Base-by-base conservation (phyloP, 2,797 vertebrate species). In the Eulemur mongoz region DNA sequence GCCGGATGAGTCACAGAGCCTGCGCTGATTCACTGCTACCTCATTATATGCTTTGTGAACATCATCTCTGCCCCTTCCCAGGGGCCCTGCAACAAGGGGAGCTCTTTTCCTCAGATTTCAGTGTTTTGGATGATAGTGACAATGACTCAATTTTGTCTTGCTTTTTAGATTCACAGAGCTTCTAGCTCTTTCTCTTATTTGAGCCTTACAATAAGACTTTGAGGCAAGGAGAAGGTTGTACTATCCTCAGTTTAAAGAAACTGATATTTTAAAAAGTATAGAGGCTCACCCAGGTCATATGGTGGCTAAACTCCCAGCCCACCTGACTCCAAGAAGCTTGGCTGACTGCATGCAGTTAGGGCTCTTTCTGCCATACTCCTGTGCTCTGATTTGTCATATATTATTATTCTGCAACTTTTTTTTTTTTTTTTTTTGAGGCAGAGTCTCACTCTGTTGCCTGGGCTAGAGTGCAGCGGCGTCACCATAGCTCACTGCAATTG, bases 131-230 rank as follows among this genome's bases (percentile, higher is more conserved):
- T 1, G 25, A 45, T 89, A 25, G 81, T 78, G 65, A 70, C 81
- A 65, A 82, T 72, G n/a, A 63, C 54, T 92, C 73, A 38, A 45
- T 96, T 93, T 91, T 70, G 72, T 57, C 84, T 93, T 50, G 72
- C 75, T 78, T 67, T 96, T 94, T 76, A 95, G 81, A 81, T 92
- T 84, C 89, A 81, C 50, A 90, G 54, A 89, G 48, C 63, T 63
- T 93, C 59, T 22, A n/a, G 78, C 52, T 91, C 35, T 35, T 48
- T 80, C 65, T 59, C 82, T 90, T 88, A 80, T 57, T 65, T 91
- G 45, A 63, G 54, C 40, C 40, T 95, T 70, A 63, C 54, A 72
- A 65, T 57, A 75, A 84, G 79, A 57, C 69, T 48, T 35, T 48
- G 65, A 95, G 78, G 59, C 91, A 73, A 87, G 73, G 65, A 76